Base-by-base conservation (phyloP, 1,140 invertebrate species). In the Plectus sambesii region DNA sequence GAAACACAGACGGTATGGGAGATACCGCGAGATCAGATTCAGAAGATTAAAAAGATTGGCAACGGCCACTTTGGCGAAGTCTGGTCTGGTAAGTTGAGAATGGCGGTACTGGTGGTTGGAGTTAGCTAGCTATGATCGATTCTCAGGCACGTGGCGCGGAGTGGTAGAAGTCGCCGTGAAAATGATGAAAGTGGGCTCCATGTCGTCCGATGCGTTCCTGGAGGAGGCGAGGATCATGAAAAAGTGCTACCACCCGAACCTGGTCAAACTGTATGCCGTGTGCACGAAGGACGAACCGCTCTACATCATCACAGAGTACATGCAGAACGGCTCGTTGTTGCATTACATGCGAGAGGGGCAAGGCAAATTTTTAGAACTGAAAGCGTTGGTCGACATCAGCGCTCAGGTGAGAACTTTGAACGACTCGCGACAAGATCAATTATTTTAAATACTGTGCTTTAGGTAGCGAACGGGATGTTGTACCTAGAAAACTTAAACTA, bases 11-110 rank as follows among this genome's bases (percentile, higher is more conserved):
- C 96, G 73, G 85, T 88, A 63, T 97, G 90, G 84, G 92, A 97
- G 73, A 96, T 96, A 60, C 81, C 85, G 17, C 74, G 88, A 48
- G 78, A 79, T 49, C 82, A 92, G 70, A 80, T 94, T 51, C 80
- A 87, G 60, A 76, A 97, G 46, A 78, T 85, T 24, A 77, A 80
- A 38, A 88, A 87, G 71, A 71, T 98, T 25, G 92, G 92, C 0
- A 83, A 87, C 55, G 92, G 92, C 8, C 93, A 96, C 74, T 98
- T 98, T 72, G 92, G 92, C 9, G 88, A 97, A 74, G 92, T 97
- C 0, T 96, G 86, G 77, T 90, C 89, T 71, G 92, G 90, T 72
- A 68, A 69, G 72, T 74, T 26, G 0, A 44, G 17, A 23, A 27
- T 9, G 36, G n/a, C n/a, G n/a, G n/a, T n/a, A n/a, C n/a, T n/a